Evolutionary conservation across 2,888 invertebrate species (phyloP).

Genomic region (Lithophane leautieri): DNA sequence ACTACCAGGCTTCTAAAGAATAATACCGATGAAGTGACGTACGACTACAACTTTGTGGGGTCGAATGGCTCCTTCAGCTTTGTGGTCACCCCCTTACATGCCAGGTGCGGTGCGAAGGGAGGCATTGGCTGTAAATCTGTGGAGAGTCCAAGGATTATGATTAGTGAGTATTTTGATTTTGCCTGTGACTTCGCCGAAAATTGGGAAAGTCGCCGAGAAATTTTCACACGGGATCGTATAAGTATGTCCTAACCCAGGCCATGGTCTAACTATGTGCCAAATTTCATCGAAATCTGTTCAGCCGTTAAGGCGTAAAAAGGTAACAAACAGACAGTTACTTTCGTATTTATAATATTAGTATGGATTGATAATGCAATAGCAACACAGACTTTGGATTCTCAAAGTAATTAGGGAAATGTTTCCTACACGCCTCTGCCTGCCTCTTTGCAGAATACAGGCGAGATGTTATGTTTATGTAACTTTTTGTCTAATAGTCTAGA

Average conservation of each 20-base stretch:
- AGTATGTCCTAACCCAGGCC: not conserved
- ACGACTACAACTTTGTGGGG: conserved; percentile 79
- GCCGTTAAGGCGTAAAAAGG: not conserved
- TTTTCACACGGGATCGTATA: not conserved
- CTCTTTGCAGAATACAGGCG: not conserved
- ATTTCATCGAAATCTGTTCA: not conserved
- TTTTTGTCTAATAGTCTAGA: not conserved
- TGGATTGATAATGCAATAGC: not conserved
- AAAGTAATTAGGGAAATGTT: not conserved
- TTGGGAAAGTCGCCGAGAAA: no score
- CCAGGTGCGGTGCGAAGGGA: conserved; percentile 65
- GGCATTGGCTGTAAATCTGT: conserved; percentile 73
- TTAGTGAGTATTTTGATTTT: conserved; percentile 77
- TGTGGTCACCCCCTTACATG: conserved; percentile 81
- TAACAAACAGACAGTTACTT: not conserved
- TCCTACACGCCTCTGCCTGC: not conserved
- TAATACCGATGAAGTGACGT: conserved; percentile 77
- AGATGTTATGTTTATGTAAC: not conserved
- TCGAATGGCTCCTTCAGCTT: conserved; percentile 82
- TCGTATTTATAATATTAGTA: not conserved
- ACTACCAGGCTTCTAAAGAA: conserved; percentile 71
- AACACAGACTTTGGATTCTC: not conserved
- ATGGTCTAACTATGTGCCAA: not conserved
- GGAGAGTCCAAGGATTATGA: conserved; percentile 82
- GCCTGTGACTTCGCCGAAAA: not conserved